Conservation (phyloP, 92 coral and sea anemone species). For the Epizoanthus rinbou region DNA sequence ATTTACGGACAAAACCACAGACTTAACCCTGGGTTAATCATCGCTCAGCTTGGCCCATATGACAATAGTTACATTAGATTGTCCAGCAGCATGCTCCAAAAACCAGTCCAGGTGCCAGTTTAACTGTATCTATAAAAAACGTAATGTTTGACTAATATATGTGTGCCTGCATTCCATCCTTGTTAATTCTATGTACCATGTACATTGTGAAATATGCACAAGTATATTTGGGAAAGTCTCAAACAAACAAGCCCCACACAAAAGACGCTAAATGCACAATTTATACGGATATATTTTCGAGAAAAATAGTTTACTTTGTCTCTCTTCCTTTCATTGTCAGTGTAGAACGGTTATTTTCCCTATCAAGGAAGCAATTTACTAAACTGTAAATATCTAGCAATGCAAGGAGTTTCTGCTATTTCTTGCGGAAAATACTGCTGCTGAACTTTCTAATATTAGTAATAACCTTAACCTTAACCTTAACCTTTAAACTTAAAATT, state of each 20-base stretch:
- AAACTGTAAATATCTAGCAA: too few species aligned
- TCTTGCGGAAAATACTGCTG: too few species aligned
- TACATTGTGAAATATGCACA: background rate
- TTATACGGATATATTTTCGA: too few species aligned
- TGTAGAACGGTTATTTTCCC: too few species aligned
- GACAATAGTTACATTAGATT: slow-evolving; percentile 18
- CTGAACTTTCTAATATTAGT: too few species aligned
- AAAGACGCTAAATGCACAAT: background rate
- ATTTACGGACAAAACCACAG: slow-evolving; percentile 9
- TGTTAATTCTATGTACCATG: background rate
- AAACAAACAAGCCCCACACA: background rate
- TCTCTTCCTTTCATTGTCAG: too few species aligned
- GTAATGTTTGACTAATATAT: background rate
- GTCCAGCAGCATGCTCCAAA: background rate
- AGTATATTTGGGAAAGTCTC: background rate
- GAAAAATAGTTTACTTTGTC: too few species aligned
- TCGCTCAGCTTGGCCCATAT: slow-evolving; percentile 5
- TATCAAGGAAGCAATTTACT: too few species aligned
- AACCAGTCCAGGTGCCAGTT: background rate
- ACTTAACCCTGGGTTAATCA: background rate
- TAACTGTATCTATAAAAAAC: slow-evolving; percentile 2
- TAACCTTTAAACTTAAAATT: too few species aligned
- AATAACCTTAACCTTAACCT: too few species aligned
- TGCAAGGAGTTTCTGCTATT: too few species aligned
- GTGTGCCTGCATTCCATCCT: slow-evolving; percentile 1